Percentiles rank a stretch among this genome's conserved stretches.
Conservation (phyloP, 2,888 invertebrate genomes). For the Mechanitis mazaeus region DNA sequence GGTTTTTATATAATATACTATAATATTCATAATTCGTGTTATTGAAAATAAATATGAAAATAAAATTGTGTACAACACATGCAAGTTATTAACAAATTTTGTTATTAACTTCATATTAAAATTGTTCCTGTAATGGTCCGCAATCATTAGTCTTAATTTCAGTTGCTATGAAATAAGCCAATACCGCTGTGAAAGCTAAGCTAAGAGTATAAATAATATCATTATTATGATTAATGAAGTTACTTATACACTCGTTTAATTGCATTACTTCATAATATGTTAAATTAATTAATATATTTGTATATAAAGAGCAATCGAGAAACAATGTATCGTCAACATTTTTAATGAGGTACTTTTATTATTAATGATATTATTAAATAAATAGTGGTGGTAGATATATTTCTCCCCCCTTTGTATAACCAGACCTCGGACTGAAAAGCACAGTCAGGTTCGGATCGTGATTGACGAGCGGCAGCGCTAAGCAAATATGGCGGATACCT, state of each 20-base stretch:
- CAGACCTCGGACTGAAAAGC: conserved; percentile 66
- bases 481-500: conserved; percentile 59
- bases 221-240: neutral
- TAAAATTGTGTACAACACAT: conserved; percentile 21
- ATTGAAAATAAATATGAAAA: too few species aligned
- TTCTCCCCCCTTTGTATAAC: conserved; percentile 28
- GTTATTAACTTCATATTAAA: conserved; percentile 70
- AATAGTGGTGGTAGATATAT: neutral
- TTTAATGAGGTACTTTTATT: too few species aligned
- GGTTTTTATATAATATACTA: too few species aligned
- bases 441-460: conserved; percentile 67
- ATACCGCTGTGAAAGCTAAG: conserved; percentile 31
- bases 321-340: too few species aligned
- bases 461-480: conserved; percentile 71
- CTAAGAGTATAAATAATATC: conserved; percentile 18
- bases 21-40: too few species aligned
- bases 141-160: conserved; percentile 74
- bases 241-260: too few species aligned
- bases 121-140: conserved; percentile 57
- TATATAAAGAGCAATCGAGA: too few species aligned
- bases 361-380: too few species aligned
- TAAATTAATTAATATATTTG: too few species aligned
- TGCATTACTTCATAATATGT: too few species aligned
- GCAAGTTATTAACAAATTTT: conserved; percentile 53
- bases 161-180: conserved; percentile 44